Conservation (phyloP, 2,113 vertebrate species). For the Rhea americana region DNA sequence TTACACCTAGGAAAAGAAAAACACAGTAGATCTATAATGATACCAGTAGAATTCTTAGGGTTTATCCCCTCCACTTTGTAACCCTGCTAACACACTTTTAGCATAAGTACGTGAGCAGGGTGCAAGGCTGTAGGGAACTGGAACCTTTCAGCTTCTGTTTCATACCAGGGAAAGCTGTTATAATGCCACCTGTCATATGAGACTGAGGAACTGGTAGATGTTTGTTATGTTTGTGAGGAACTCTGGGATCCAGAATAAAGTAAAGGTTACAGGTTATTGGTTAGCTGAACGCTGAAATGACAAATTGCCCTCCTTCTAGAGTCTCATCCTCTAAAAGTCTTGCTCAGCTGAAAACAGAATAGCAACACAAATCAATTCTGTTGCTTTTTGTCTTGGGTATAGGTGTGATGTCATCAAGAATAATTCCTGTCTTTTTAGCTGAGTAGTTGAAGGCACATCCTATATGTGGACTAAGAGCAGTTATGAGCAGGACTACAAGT, state of each 20-base stretch:
- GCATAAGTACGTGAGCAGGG: background rate
- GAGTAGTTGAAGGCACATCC: background rate
- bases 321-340: background rate
- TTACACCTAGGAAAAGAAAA: background rate
- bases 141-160: background rate
- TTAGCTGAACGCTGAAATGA: background rate
- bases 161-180: background rate
- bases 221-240: background rate
- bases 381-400: background rate
- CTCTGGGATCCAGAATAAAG: background rate
- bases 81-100: background rate
- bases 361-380: background rate
- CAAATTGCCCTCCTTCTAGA: background rate
- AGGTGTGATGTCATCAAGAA: background rate
- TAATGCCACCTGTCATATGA: background rate
- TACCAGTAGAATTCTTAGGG: background rate
- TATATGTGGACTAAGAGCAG: background rate
- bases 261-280: background rate
- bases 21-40: background rate
- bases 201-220: background rate
- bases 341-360: background rate
- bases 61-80: background rate
- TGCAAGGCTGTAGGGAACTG: background rate
- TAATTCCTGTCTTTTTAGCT: background rate
- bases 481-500: background rate